Percentiles rank a stretch among this genome's conserved stretches.
These are phyloP conservation scores for Eristalis pertinax DNA, from an alignment of 2,888 invertebrate genomes.

Conservation along the genomic window DNA sequence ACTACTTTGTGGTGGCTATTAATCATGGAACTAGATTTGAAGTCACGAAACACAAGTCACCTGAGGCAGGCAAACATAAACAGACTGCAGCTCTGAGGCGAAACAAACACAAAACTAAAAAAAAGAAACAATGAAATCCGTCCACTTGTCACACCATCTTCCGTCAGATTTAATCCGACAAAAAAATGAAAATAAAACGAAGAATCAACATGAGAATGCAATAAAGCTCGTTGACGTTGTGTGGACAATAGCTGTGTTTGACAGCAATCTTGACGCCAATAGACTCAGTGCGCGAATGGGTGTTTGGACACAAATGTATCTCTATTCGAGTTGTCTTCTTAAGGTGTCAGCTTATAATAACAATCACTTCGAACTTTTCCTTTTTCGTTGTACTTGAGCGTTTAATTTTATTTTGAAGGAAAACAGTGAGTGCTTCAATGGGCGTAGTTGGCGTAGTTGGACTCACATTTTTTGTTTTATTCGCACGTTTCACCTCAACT, in stretches of 20 bases:
- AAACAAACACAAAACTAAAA: neutral
- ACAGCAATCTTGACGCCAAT: neutral
- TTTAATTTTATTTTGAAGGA: conserved; percentile 34
- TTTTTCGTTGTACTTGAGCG: conserved; percentile 8
- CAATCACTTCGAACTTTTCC: conserved; percentile 26
- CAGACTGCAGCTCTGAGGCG: neutral
- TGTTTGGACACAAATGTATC: conserved; percentile 13
- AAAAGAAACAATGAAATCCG: neutral
- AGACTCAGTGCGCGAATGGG: conserved; percentile 10
- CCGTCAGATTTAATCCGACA: conserved; percentile 14
- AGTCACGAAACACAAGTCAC: neutral
- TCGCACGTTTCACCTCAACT: neutral
- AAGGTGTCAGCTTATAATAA: conserved; percentile 36
- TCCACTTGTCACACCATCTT: conserved; percentile 25
- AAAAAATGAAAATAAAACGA: conserved; percentile 2
- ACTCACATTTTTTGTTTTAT: neutral
- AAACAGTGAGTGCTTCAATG: conserved; percentile 2
- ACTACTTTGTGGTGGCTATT: neutral
- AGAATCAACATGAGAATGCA: conserved; percentile 30
- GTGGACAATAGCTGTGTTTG: neutral
- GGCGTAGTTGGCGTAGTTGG: conserved; percentile 2
- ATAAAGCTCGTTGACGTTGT: conserved; percentile 8
- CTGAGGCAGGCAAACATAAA: neutral
- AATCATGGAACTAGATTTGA: neutral
- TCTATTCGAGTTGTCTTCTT: conserved; percentile 16